Evolutionary conservation across 2,888 invertebrate genomes (phyloP), one percentile per base, ranked within the genome.

Genomic region (Leptopilina myrica): DNA sequence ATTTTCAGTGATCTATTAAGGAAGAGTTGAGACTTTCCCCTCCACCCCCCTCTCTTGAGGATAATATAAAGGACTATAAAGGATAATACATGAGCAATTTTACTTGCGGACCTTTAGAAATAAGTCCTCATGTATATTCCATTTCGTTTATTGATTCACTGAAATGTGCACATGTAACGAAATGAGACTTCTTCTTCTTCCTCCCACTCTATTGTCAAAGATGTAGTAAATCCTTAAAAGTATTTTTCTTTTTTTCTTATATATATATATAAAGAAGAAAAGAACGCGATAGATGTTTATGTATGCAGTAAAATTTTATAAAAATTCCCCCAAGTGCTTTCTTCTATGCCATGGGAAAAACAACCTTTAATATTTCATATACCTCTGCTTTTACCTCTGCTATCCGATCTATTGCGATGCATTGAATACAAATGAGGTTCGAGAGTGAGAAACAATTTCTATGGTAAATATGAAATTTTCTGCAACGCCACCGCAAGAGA

Each of bases 401-500:
- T 53, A 56, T 73, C 56, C 73, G 56, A 86, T 85, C 81, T 81
- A 85, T 86, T 81, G 82, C 78, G 73, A 84, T 82, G 86, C 84
- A 86, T 86, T 86, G 88, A 87, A 87, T 87, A 86, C 84, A 86
- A 88, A 87, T 86, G 85, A 84, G 86, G 78, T 76, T 79, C 49
- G 77, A 79, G 78, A 78, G 82, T 76, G 83, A 84, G 84, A 87
- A 86, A 88, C 88, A 87, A 87, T 88, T 86, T 87, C 84, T 83
- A 83, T 84, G 86, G 86, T 88, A 86, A 86, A 89, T 87, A 86
- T 86, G 84, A 84, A 87, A 85, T 86, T 86, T 81, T 83, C 82
- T 53, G 78, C 78, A 76, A 73, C 78, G 69, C 77, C 66, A 73
- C 82, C 82, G 85, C 83, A 78, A 83, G 73, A 78, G 46, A 73